These are phyloP conservation scores for Serilophus lunatus DNA, from an alignment of 2,113 vertebrate genomes.

Conservation along the genomic window DNA sequence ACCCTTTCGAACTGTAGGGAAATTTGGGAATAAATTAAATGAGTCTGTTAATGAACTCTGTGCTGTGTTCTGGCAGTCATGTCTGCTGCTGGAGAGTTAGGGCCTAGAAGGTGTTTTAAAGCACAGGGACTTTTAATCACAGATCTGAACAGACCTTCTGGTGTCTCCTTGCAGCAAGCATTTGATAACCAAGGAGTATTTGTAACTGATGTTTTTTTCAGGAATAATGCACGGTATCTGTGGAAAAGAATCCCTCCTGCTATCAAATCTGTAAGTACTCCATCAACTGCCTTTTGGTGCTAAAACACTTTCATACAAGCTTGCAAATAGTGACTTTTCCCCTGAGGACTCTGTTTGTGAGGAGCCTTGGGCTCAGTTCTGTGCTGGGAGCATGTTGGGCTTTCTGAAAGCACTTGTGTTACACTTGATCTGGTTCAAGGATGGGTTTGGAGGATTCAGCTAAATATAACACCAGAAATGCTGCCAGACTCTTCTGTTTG, in stretches of 20 bases:
- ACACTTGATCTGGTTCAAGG: not conserved
- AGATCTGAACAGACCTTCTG: not conserved
- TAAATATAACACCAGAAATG: not conserved
- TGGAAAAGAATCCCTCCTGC: constrained; percentile 94
- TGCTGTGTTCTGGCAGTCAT: no score
- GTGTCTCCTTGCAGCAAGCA: not conserved
- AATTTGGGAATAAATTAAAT: not conserved
- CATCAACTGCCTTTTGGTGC: not conserved
- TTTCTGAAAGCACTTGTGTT: not conserved
- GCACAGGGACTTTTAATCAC: not conserved
- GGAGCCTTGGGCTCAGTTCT: not conserved
- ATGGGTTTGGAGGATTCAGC: not conserved
- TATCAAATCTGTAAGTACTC: constrained; percentile 87
- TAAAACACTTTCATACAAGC: not conserved
- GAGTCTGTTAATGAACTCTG: no score
- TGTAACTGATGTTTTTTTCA: constrained; percentile 45
- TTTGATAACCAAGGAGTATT: not conserved
- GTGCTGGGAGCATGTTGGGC: not conserved
- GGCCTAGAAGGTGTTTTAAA: not conserved
- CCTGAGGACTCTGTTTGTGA: not conserved
- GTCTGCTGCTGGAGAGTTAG: not conserved
- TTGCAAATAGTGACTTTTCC: not conserved
- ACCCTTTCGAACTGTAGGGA: not conserved
- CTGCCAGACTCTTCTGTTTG: not conserved
- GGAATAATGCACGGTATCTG: constrained; percentile 94